Evolutionary conservation across 1,140 invertebrate genomes (phyloP), one percentile per base, ranked within the genome.

Genomic region (Apis dorsata): DNA sequence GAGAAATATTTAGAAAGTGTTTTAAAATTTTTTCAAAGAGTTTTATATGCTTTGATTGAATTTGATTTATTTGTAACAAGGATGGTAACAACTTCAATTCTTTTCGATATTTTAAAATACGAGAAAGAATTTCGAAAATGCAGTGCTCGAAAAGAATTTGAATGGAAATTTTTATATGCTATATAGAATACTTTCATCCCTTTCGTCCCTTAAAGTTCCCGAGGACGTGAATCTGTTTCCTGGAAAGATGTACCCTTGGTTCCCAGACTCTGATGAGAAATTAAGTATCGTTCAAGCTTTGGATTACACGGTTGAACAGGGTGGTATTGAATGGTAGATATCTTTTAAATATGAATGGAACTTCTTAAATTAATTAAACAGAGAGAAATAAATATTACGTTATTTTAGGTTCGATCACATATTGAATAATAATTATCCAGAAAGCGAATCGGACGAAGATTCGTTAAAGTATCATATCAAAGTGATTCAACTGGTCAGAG

Each of bases 401-500:
- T 59, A 15, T 79, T 87, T 24, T 24, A 95, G 94, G 96, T 96
- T 97, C 88, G 95, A 96, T 15, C 95, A 97, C 76, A 96, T 97
- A 71, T 80, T 96, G 24, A 96, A 96, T 80, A 96, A 96, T 87
- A 97, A 96, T 91, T 94, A 94, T 44, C 94, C 94, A 8, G 95
- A 96, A 72, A 91, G 90, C 24, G 93, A 94, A 65, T 90, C 91
- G 0, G 95, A 95, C 84, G 96, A 97, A 77, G 95, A 95, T 12
- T 94, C 94, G 53, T 85, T 98, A 28, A 96, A 97, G 84, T 96
- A 96, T 92, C 93, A 98, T 57, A 97, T 98, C 49, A 96, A 97
- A 94, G 95, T 98, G 44, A 96, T 97, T 83, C 97, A 98, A 91
- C 93, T 97, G 44, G 94, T 98, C 15, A 95, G 97, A 85, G 96